phyloP scores from a whole-genome alignment of 2,113 vertebrate genomes.

The Pelmatolapia mariae region DNA sequence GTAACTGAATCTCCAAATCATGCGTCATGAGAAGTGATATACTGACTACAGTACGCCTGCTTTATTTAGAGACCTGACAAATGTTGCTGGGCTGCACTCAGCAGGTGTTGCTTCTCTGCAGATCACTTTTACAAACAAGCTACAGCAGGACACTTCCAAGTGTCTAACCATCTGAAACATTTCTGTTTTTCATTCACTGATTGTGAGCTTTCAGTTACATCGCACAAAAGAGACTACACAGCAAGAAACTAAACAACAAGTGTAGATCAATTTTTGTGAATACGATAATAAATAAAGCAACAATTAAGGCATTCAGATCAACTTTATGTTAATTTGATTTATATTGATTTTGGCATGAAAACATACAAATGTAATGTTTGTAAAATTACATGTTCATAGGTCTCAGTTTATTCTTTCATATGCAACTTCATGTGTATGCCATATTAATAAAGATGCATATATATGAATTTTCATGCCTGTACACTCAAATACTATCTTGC shows the following conservation, averaged over 20 bases:
- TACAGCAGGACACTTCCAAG: background rate
- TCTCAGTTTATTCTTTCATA: background rate
- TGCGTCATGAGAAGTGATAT: background rate
- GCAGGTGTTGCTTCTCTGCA: slow-evolving; percentile 30
- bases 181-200: background rate
- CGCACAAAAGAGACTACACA: background rate
- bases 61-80: slow-evolving; percentile 59
- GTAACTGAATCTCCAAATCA: background rate
- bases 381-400: background rate
- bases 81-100: slow-evolving; percentile 30
- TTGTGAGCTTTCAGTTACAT: background rate
- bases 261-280: background rate
- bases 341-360: background rate
- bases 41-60: background rate
- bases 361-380: background rate
- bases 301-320: background rate
- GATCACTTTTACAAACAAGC: slow-evolving; percentile 1
- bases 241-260: background rate
- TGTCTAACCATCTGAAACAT: background rate
- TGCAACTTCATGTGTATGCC: background rate
- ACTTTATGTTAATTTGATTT: background rate
- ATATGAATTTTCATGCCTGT: background rate
- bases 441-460: background rate
- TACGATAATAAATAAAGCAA: background rate
- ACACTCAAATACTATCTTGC: background rate